Evolutionary conservation across 2,888 invertebrate genomes (phyloP), one percentile per base, ranked within the genome.

Genomic region (Microplitis manilae): DNA sequence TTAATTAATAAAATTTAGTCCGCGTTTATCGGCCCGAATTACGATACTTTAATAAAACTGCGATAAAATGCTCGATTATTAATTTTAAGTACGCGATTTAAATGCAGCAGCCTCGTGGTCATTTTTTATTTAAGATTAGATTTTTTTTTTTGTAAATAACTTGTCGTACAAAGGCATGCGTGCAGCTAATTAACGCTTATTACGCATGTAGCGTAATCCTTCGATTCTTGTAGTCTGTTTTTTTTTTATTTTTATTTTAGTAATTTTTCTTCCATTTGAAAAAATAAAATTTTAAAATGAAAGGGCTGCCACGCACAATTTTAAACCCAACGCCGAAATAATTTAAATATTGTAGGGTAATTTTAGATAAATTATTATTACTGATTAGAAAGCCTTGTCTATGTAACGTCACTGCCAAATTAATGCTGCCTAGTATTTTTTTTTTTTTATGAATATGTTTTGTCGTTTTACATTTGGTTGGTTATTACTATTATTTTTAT

Each of bases 131-230:
- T 8, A 6, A 50, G 50, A 50, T 50, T 50, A 50, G 62, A 15
- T 64, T 7, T 8, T 64, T 64, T 64, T 17, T 50, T 13, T 50
- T 84, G 84, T 84, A 84, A 77, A 84, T 84, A 84, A 84, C 82
- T 84, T 83, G 81, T 83, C 76, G 79, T 62, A 76, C 72, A 76
- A 69, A 80, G 78, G 79, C 80, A 78, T 40, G 76, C 73, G 68
- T 71, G 75, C 75, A 75, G 75, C 73, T 74, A 78, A 77, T 76
- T 79, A 67, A 71, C 73, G 77, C 75, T 80, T 79, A 73, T 30
- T 50, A 68, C 41, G 69, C 62, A 71, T 69, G 67, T 39, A 62
- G 70, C 62, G 73, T 38, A 71, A 68, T 65, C 41, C 41, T 65
- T 74, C 78, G 80, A 78, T 79, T 81, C 79, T 67, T 75, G 79